Conservation (phyloP, 1,140 invertebrate species). For the Dendrolimus punctatus region DNA sequence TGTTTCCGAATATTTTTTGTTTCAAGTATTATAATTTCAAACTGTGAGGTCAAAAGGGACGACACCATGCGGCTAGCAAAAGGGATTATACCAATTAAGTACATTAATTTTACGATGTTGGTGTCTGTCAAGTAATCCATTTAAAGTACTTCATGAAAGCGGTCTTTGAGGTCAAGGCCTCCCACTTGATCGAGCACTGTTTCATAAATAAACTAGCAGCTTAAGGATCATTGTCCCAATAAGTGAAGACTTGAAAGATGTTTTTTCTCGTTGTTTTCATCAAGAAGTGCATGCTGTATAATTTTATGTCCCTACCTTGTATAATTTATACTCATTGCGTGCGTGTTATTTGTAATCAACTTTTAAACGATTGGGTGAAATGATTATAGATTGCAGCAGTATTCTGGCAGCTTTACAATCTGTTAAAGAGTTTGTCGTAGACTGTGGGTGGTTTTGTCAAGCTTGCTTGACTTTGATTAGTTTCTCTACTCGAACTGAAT, state of each 20-base stretch:
- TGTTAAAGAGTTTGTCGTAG: no score
- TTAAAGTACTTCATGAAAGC: constrained; percentile 23
- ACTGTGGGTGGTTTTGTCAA: no score
- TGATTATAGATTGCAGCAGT: no score
- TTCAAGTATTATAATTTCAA: no score
- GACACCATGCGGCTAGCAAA: constrained; percentile 2
- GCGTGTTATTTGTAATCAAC: no score
- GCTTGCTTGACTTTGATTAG: no score
- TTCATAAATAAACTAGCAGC: constrained; percentile 24
- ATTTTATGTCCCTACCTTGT: constrained; percentile 6
- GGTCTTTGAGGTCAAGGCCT: constrained; percentile 22
- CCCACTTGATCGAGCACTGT: constrained; percentile 23
- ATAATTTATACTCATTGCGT: no score
- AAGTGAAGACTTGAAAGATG: constrained; percentile 21
- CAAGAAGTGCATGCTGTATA: constrained; percentile 11
- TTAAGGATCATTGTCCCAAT: constrained; percentile 23
- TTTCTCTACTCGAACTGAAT: no score
- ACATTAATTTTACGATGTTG: constrained; percentile 17
- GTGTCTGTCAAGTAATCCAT: constrained; percentile 22
- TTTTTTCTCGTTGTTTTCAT: constrained; percentile 17
- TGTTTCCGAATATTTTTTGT: no score
- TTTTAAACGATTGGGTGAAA: no score
- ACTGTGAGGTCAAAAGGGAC: no score
- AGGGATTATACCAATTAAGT: constrained; percentile 30
- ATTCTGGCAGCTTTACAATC: no score